A percentile compares a stretch with the other conserved stretches of the same genome.
Evolutionary conservation across 2,797 vertebrate species (phyloP).

Genomic region (Acropternis orthonyx): DNA sequence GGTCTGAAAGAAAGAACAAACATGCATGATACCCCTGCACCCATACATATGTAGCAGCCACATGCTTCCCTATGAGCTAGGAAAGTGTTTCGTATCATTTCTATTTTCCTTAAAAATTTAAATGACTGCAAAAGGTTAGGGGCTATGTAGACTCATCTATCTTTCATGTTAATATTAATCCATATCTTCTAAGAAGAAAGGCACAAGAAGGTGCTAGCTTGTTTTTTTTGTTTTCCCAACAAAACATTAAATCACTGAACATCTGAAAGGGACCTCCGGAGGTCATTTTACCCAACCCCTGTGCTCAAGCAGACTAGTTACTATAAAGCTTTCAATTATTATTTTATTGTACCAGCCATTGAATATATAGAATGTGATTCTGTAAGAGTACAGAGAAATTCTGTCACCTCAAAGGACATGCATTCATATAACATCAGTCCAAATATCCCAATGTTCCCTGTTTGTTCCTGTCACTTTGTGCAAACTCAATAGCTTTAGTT

Average conservation of each 20-base stretch:
- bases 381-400: neutral
- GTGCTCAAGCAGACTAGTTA: neutral
- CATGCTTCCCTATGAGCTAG: neutral
- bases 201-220: neutral
- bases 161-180: neutral
- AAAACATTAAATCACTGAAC: neutral
- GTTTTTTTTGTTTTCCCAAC: neutral
- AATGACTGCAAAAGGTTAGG: neutral
- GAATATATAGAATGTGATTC: neutral
- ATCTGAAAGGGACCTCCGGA: neutral
- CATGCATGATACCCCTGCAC: neutral
- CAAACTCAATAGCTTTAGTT: neutral
- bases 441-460: neutral
- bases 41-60: neutral
- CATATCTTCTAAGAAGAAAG: neutral
- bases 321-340: neutral
- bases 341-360: neutral
- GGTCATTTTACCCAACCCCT: fast-evolving
- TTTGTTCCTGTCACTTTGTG: neutral
- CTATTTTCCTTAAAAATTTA: neutral
- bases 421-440: neutral
- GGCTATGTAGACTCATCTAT: neutral
- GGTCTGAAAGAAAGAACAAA: neutral
- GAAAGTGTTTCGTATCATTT: neutral
- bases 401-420: neutral